Conservation (phyloP, 1,140 invertebrate species). For the Drosophila parvula region DNA sequence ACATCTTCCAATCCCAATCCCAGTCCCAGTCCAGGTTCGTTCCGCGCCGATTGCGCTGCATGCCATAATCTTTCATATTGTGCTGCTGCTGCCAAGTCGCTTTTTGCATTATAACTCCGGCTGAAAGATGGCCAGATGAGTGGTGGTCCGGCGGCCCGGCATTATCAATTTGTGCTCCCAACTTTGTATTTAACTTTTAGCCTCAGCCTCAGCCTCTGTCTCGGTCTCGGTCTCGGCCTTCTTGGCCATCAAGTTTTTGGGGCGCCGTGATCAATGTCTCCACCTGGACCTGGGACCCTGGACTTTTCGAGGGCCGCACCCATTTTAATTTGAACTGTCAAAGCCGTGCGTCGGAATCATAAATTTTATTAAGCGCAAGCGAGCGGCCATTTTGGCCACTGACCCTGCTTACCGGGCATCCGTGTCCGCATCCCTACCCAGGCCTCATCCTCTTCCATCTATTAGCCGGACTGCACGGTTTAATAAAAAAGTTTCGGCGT, state of each 20-base stretch:
- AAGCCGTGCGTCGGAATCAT: slow-evolving; percentile 79
- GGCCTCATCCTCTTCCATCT: slow-evolving; percentile 45
- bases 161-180: slow-evolving; percentile 80
- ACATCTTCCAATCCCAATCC: background rate
- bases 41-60: slow-evolving; percentile 70
- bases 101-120: slow-evolving; percentile 65
- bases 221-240: slow-evolving; percentile 18
- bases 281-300: slow-evolving; percentile 8
- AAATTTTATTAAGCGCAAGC: slow-evolving; percentile 82
- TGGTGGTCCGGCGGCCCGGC: slow-evolving; percentile 46
- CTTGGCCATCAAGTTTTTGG: slow-evolving; percentile 36
- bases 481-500: slow-evolving; percentile 80
- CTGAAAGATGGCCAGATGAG: slow-evolving; percentile 16
- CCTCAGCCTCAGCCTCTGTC: slow-evolving; percentile 44
- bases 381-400: slow-evolving; percentile 74
- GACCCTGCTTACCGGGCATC: slow-evolving; percentile 54
- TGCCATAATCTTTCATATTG: slow-evolving; percentile 80
- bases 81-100: slow-evolving; percentile 52
- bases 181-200: slow-evolving; percentile 82
- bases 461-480: slow-evolving; percentile 74
- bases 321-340: slow-evolving; percentile 82
- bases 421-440: slow-evolving; percentile 1
- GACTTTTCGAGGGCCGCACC: slow-evolving; percentile 53
- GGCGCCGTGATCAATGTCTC: slow-evolving; percentile 6
- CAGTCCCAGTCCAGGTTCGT: slow-evolving; percentile 35